Evolutionary conservation across 2,888 invertebrate species (phyloP).

Genomic region (Hipparchia semele): DNA sequence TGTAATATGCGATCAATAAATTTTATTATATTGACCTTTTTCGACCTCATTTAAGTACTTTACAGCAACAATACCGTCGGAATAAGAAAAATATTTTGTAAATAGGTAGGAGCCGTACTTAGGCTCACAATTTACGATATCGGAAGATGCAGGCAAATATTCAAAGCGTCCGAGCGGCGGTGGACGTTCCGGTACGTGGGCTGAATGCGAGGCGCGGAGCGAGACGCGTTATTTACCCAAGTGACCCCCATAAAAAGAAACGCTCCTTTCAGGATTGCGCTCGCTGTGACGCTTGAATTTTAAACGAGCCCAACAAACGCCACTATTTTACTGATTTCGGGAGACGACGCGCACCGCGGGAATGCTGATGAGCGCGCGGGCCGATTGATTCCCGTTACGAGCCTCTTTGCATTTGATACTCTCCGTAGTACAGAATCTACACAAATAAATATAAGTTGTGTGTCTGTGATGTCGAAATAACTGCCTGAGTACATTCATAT

Average conservation of each 20-base stretch:
- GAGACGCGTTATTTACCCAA: conserved; percentile 73
- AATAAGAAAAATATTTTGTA: conserved; percentile 9
- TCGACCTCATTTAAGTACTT: neutral
- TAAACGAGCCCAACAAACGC: conserved; percentile 57
- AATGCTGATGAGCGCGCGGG: conserved; percentile 45
- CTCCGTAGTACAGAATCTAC: neutral
- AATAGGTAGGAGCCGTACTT: neutral
- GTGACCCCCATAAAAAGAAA: conserved; percentile 73
- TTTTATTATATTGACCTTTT: neutral
- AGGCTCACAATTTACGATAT: conserved; percentile 17
- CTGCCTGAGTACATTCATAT: too few relatives aligned
- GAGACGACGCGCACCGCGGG: conserved; percentile 30
- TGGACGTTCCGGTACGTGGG: conserved; percentile 32
- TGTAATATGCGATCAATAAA: too few relatives aligned
- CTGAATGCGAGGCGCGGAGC: conserved; percentile 42
- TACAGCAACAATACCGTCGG: neutral
- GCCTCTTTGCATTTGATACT: neutral
- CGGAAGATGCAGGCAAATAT: conserved; percentile 3
- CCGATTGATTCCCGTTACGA: neutral
- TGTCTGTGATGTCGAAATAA: too few relatives aligned
- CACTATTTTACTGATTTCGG: conserved; percentile 61
- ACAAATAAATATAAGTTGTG: too few relatives aligned
- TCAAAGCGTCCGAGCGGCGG: neutral
- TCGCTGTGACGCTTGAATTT: conserved; percentile 66
- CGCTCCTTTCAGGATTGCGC: conserved; percentile 61